Conservation (phyloP, 2,797 vertebrate species). For the Mormyrops boulengeri region DNA sequence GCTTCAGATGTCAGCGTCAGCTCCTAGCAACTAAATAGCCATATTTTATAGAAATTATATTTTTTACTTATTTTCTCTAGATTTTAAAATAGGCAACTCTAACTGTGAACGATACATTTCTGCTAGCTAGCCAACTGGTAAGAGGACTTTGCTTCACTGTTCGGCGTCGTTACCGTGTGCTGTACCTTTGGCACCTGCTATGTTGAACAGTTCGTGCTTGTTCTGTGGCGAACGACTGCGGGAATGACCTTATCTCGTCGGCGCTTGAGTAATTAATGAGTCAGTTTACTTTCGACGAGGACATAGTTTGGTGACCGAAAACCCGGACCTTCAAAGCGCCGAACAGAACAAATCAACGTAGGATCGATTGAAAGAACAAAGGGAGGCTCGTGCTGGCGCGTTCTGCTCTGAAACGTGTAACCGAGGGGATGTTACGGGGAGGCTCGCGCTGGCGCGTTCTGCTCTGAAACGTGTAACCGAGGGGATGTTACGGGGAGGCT, state of each 20-base stretch:
- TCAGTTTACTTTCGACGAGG: not conserved
- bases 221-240: not conserved
- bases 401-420: not conserved
- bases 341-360: not conserved
- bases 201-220: not conserved
- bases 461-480: no score
- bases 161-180: not conserved
- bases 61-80: not conserved
- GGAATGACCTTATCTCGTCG: not conserved
- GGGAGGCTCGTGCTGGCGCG: not conserved
- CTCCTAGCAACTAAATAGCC: not conserved
- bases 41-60: not conserved
- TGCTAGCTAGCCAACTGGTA: slow-evolving; percentile 1
- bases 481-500: no score
- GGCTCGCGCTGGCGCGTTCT: no score
- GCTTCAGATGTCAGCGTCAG: not conserved
- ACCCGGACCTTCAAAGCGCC: not conserved
- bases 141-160: not conserved
- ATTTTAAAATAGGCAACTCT: not conserved
- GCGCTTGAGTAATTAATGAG: not conserved
- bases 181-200: not conserved
- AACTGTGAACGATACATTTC: not conserved
- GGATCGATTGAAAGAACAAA: not conserved
- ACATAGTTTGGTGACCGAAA: not conserved
- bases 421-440: not conserved